Evolutionary conservation across 2,888 invertebrate genomes (phyloP).

Genomic region (Pristionchus maxplancki): DNA sequence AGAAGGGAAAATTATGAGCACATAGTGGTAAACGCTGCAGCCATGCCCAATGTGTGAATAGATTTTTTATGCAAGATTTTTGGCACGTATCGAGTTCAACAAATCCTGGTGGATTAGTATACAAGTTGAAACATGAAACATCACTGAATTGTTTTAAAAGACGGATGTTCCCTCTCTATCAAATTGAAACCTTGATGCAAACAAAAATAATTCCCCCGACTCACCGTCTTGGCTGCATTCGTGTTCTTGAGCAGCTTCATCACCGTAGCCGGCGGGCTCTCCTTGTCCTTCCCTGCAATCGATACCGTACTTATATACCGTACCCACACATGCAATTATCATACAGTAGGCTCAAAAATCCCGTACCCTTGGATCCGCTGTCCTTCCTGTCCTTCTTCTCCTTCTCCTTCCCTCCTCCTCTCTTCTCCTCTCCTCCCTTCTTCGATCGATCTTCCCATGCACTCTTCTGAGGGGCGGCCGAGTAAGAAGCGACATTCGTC

Average conservation of each 20-base stretch:
- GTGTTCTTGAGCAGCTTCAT: slow-evolving; percentile 34
- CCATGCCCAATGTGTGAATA: no score
- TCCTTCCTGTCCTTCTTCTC: background rate
- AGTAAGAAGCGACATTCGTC: background rate
- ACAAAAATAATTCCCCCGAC: background rate
- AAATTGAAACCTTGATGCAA: no score
- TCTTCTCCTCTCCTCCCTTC: slow-evolving; percentile 36
- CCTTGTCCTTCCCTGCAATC: slow-evolving; percentile 13
- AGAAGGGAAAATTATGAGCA: no score
- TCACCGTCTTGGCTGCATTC: slow-evolving; percentile 34
- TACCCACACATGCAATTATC: background rate
- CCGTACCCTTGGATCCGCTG: slow-evolving; percentile 24
- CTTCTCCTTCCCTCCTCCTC: slow-evolving; percentile 13
- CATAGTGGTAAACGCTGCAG: no score
- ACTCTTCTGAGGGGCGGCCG: background rate
- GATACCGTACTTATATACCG: background rate
- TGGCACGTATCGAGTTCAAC: no score
- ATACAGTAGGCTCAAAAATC: background rate
- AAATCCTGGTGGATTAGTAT: no score
- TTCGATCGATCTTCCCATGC: slow-evolving; percentile 49
- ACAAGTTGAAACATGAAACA: no score
- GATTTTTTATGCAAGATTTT: no score
- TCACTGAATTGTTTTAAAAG: no score
- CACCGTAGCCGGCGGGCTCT: slow-evolving; percentile 23
- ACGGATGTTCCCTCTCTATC: no score